Percentiles rank a stretch among this genome's conserved stretches.
These are phyloP conservation scores for Cosmia trapezina DNA, from an alignment of 2,888 invertebrate species.

Conservation along the genomic window DNA sequence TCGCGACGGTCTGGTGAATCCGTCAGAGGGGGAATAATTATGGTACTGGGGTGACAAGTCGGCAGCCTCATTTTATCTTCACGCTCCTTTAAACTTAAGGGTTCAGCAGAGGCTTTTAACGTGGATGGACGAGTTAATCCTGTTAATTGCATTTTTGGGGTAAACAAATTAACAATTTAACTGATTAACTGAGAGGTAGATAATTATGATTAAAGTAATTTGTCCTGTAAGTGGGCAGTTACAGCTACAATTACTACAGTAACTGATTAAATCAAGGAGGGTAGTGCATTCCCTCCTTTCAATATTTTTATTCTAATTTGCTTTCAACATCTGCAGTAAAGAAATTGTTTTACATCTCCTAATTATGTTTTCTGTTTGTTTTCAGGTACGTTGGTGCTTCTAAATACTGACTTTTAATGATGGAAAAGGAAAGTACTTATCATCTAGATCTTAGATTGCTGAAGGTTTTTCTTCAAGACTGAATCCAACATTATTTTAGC, in stretches of 20 bases:
- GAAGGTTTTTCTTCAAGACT: background rate
- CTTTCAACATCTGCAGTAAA: background rate
- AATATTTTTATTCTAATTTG: background rate
- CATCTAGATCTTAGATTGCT: accelerated
- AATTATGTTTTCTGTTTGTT: constrained; percentile 7
- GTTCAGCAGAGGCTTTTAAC: constrained; percentile 28
- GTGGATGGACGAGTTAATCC: constrained; percentile 29
- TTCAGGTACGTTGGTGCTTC: constrained; percentile 47
- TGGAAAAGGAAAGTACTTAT: background rate
- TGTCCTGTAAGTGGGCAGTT: background rate
- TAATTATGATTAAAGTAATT: constrained; percentile 11
- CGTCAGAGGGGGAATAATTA: constrained; percentile 58
- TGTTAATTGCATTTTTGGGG: constrained; percentile 23
- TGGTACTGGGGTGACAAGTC: constrained; percentile 34
- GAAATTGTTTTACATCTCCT: background rate
- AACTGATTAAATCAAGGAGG: background rate
- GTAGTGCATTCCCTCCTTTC: background rate
- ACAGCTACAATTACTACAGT: background rate
- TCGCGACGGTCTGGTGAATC: constrained; percentile 57
- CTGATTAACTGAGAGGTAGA: constrained; percentile 23
- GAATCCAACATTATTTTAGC: background rate
- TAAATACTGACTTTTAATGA: background rate
- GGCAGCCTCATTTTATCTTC: constrained; percentile 53
- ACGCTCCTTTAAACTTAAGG: constrained; percentile 43
- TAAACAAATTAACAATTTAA: constrained; percentile 29